Evolutionary conservation across 2,797 vertebrate species (phyloP).

Genomic region (Brachyalestes nurse): DNA sequence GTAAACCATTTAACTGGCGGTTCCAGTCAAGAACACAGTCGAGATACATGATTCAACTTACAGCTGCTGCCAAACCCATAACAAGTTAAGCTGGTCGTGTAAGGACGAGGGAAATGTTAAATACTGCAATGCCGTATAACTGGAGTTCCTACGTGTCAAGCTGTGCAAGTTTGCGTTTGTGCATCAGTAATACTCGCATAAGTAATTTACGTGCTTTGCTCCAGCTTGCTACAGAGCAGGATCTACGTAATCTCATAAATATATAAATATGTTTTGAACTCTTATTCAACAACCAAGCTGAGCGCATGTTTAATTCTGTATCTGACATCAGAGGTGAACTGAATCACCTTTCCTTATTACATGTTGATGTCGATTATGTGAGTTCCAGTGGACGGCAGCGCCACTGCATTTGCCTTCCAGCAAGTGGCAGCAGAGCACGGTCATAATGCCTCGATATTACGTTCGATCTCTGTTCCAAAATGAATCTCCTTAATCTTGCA

Average conservation of each 20-base stretch:
- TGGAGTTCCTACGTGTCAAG: neutral
- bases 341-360: neutral
- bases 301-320: neutral
- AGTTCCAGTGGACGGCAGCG: neutral
- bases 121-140: neutral
- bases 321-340: neutral
- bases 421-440: slow-evolving; percentile 1
- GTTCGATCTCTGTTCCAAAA: no score
- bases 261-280: slow-evolving; percentile 13
- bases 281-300: slow-evolving; percentile 10
- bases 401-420: neutral
- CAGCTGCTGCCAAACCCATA: neutral
- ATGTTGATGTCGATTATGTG: neutral
- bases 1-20: neutral
- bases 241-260: slow-evolving; percentile 37
- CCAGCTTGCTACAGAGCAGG: neutral
- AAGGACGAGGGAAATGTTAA: neutral
- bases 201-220: slow-evolving; percentile 18
- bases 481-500: no score
- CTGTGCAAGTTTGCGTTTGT: slow-evolving; percentile 1
- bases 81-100: neutral
- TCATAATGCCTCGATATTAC: neutral
- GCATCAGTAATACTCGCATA: slow-evolving; percentile 22
- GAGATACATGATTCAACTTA: neutral
- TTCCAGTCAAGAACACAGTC: neutral